phyloP scores from a whole-genome alignment of 2,888 invertebrate species.

The Synergus laeviventris region DNA sequence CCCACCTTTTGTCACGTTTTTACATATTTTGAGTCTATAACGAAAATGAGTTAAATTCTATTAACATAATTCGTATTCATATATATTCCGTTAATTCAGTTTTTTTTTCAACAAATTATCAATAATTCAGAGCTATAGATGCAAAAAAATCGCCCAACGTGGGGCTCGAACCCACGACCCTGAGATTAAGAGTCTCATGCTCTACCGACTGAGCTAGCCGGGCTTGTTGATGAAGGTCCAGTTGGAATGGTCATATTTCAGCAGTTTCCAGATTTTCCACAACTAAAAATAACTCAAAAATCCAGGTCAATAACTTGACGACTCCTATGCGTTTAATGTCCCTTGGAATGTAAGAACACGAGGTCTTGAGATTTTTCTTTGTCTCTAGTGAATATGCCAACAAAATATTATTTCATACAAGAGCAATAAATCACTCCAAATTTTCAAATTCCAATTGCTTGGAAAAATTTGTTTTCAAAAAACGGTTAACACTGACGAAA shows the following conservation, averaged over 20 bases:
- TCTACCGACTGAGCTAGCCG: constrained; percentile 72
- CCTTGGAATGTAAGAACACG: not conserved
- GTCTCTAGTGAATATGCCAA: not conserved
- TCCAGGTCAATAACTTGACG: constrained; percentile 30
- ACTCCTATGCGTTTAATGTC: not conserved
- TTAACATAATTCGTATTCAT: no score
- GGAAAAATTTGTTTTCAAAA: not conserved
- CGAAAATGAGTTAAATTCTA: not conserved
- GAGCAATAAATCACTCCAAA: not conserved
- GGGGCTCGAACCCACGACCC: constrained; percentile 73
- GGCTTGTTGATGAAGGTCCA: constrained; percentile 51
- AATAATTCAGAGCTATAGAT: not conserved
- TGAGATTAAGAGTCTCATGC: constrained; percentile 73
- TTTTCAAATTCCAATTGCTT: not conserved
- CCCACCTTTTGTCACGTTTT: not conserved
- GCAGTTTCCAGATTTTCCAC: not conserved
- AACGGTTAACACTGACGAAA: not conserved
- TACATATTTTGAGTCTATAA: not conserved
- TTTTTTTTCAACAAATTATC: no score
- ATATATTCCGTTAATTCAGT: no score
- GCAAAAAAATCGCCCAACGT: constrained; percentile 67
- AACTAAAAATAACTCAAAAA: constrained; percentile 19
- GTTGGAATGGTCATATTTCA: not conserved
- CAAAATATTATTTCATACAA: not conserved
- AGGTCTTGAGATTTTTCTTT: not conserved